Evolutionary conservation across 2,797 vertebrate species (phyloP), one percentile per base, ranked within the genome.

Genomic region (Synanceia verrucosa): DNA sequence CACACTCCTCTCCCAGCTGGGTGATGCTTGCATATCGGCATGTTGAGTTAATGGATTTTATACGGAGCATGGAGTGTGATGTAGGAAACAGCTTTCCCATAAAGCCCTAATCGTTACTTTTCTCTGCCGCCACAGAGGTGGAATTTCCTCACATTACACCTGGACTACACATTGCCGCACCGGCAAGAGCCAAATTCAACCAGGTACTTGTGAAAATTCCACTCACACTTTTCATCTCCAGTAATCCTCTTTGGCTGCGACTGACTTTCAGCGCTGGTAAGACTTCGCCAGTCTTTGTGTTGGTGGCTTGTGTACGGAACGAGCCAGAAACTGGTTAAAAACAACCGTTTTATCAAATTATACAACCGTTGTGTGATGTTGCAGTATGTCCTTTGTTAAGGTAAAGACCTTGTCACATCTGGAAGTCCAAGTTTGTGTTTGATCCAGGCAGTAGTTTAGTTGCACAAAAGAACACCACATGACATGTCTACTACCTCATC

Each of bases 21-120:
- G 65, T 62, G 82, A 75, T 16, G 65, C 52, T 51, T 65, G 65
- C 70, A 66, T 73, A 75, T 82, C 41, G 36, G 86, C 85, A 82
- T 81, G 79, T 84, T 81, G 76, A 75, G 71, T 84, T 86, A 85
- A 89, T 88, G 77, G 84, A 74, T 83, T 88, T 81, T 77, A 76
- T 59, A 70, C 70, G 43, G 76, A 71, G 73, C 62, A 58, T 4
- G 16, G 72, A 72, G 66, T 64, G 13, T 85, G n/a, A n/a, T n/a
- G n/a, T n/a, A n/a, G n/a, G n/a, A n/a, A n/a, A n/a, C 1, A 67
- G 31, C 1, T 18, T 66, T 59, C 36, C 39, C 31, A 46, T 24
- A 18, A 51, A 41, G 48, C 13, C 46, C 43, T 65, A 59, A 71
- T 74, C 24, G 37, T 70, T 37, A 47, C 14, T 43, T 63, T 55